Percentiles rank a stretch among this genome's conserved stretches.
Conservation (phyloP, 2,888 invertebrate genomes). For the Neria commutata region DNA sequence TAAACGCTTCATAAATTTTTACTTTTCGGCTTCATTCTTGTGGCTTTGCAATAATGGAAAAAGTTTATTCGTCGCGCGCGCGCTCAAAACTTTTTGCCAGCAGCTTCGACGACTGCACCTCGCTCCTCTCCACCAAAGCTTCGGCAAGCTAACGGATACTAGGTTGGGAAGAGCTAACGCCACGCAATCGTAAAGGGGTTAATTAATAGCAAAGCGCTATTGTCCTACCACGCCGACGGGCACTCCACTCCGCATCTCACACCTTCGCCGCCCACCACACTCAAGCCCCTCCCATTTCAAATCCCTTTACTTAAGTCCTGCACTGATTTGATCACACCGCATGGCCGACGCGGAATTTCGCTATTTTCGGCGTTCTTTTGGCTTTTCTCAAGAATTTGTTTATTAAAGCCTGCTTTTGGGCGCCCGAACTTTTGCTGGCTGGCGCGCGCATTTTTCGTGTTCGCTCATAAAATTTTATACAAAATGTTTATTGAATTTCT, state of each 20-base stretch:
- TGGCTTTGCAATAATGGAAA: conserved; percentile 44
- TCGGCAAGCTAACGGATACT: background rate
- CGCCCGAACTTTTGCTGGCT: conserved; percentile 39
- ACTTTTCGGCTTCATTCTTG: conserved; percentile 44
- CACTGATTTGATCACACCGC: no score
- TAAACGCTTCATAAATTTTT: conserved; percentile 61
- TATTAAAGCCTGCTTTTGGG: conserved; percentile 47
- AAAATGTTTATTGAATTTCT: conserved; percentile 46
- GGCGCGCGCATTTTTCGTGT: conserved; percentile 30
- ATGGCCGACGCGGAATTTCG: conserved; percentile 34
- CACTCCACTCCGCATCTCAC: background rate
- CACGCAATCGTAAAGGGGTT: conserved; percentile 44
- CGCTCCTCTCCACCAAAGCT: background rate
- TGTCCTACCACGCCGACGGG: background rate
- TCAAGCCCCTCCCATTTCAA: no score
- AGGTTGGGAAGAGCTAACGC: background rate
- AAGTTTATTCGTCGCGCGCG: conserved; percentile 44
- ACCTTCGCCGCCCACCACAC: background rate
- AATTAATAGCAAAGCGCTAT: conserved; percentile 47
- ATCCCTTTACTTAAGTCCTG: no score
- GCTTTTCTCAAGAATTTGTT: conserved; percentile 37
- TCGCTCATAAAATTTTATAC: conserved; percentile 50
- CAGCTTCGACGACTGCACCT: no score
- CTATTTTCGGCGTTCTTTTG: conserved; percentile 31
- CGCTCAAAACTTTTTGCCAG: no score